A percentile compares a stretch with the other conserved stretches of the same genome.
These are phyloP conservation scores for Sinocyclocheilus grahami DNA, from an alignment of 2,113 vertebrate genomes.

Conservation along the genomic window DNA sequence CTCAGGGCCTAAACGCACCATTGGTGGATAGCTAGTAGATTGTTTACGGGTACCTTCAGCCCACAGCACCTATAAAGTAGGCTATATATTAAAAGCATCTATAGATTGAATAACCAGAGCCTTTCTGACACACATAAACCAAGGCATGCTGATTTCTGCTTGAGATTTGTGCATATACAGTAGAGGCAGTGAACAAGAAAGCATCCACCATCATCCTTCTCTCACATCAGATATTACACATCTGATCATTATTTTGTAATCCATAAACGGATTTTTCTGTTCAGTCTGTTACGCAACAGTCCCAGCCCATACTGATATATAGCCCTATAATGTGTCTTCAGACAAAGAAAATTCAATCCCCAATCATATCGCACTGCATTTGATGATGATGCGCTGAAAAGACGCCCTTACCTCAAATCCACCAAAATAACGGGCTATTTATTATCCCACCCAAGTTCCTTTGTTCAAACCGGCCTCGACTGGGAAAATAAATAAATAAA, in stretches of 20 bases:
- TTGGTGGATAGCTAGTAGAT: not conserved
- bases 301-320: constrained; percentile 37
- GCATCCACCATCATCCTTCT: not conserved
- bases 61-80: not conserved
- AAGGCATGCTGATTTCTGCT: not conserved
- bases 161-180: not conserved
- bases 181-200: not conserved
- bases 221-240: not conserved
- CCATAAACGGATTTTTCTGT: not conserved
- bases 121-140: constrained; percentile 8
- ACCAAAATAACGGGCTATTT: not conserved
- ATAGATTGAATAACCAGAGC: not conserved
- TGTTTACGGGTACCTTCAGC: constrained; percentile 34
- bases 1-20: constrained; percentile 21
- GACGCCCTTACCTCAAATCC: constrained; percentile 32
- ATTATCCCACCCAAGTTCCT: not conserved
- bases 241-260: not conserved
- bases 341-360: constrained; percentile 50
- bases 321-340: constrained; percentile 44
- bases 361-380: constrained; percentile 37
- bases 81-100: constrained; percentile 11
- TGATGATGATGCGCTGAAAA: constrained; percentile 5
- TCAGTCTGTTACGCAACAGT: constrained; percentile 37
- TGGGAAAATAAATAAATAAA: constrained; percentile 29
- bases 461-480: not conserved